Percentiles rank a stretch among this genome's conserved stretches.
These are phyloP conservation scores for Protosalanx chinensis DNA, from an alignment of 2,797 vertebrate species.

Conservation along the genomic window DNA sequence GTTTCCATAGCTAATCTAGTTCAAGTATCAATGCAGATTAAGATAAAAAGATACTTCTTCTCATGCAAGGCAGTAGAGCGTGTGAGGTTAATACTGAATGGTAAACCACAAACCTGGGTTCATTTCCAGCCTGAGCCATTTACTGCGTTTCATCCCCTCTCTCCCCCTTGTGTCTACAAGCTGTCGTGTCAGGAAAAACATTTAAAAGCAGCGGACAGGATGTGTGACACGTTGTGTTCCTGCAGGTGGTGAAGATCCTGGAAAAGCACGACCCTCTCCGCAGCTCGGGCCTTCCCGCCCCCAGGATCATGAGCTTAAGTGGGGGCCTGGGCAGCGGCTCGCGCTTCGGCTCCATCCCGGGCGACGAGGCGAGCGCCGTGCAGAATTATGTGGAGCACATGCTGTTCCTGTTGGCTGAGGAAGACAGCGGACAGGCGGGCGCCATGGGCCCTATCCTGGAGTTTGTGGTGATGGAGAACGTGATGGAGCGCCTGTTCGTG, in stretches of 20 bases:
- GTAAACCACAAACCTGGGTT: too few species aligned
- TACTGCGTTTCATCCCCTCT: neutral
- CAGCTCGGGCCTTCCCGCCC: constrained; percentile 53
- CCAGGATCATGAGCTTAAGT: constrained; percentile 51
- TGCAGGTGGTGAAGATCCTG: constrained; percentile 93
- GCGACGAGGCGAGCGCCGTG: constrained; percentile 92
- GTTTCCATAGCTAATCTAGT: too few species aligned
- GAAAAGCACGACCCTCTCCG: constrained; percentile 95
- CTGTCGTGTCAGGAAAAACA: too few species aligned
- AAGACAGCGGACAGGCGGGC: constrained; percentile 81
- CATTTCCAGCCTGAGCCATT: too few species aligned
- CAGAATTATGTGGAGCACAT: constrained; percentile 99
- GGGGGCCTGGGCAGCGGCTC: constrained; percentile 22
- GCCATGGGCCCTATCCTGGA: constrained; percentile 98
- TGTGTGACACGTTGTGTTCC: neutral
- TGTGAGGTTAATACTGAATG: too few species aligned
- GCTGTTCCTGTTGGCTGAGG: constrained; percentile 93
- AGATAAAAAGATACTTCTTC: too few species aligned
- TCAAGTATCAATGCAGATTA: too few species aligned
- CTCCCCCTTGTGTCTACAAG: neutral
- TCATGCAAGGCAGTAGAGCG: too few species aligned
- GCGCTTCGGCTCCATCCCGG: constrained; percentile 74
- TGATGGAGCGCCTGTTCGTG: constrained; percentile 98
- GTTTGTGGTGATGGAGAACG: constrained; percentile 95
- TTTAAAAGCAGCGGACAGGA: neutral